Base-by-base conservation (phyloP, 2,888 invertebrate species). In the Hirtodrosophila histrioides region DNA sequence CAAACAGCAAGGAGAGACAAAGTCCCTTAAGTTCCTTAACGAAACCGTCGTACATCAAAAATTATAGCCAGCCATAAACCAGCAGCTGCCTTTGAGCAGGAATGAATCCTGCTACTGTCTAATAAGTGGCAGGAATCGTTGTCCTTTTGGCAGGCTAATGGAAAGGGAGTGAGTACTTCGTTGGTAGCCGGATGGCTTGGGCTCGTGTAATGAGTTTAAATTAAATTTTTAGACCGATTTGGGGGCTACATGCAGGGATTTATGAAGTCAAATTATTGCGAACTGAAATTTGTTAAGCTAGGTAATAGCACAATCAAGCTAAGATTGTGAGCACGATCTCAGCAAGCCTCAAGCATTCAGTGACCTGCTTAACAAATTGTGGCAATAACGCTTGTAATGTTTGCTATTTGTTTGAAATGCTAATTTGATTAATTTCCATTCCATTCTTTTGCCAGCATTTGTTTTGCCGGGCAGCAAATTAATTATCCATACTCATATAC, bases 391-490 rank as follows among this genome's bases (percentile, higher is more conserved):
- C 50, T 57, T 41, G 71, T 78, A 89, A 89, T 87, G 75, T 78
- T 75, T 77, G 81, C 75, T 80, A 79, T 83, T 87, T 82, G 71
- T 76, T 78, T 74, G 69, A 84, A 88, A 89, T 83, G 80, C 78
- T 89, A 89, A 89, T 87, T 88, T 82, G 78, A 82, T 84, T 78
- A 84, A 84, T 79, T 80, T 82, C 61, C 76, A 70, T 78, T 79
- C 61, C 63, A 54, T 49, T 69, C 63, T 64, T 61, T 55, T 50
- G 55, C 48, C 58, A 37, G 33, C 40, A 35, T 53, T 51, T 31
- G 31, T 31, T 51, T 33, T 23, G 63, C 45, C 49, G 43, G 61
- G 12, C 40, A 53, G 51, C 51, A 57, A 67, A 78, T 67, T 70
- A 66, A 78, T 78, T 81, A 78, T 77, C 71, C 65, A 69, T 31